phyloP scores from a whole-genome alignment of 1,140 invertebrate genomes.

The Papilio machaon region DNA sequence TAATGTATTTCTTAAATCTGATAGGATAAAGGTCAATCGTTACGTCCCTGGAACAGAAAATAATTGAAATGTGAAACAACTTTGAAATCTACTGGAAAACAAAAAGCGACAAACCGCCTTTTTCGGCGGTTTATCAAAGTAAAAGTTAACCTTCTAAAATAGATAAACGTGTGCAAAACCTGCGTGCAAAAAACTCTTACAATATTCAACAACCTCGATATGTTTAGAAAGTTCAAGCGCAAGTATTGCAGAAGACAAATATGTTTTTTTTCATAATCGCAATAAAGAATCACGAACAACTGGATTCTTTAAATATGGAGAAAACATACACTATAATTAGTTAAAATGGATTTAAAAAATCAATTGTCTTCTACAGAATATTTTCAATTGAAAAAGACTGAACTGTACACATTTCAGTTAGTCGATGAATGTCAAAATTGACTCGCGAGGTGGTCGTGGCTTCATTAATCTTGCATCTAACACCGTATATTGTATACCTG shows the following conservation, averaged over 20 bases:
- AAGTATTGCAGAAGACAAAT: not conserved
- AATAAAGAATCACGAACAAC: not conserved
- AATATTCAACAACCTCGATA: not conserved
- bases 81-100: not conserved
- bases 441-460: conserved; percentile 26
- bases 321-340: no score
- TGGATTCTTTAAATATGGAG: not conserved
- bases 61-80: not conserved
- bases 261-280: not conserved
- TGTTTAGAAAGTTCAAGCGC: conserved; percentile 10
- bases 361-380: no score
- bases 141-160: conserved; percentile 32
- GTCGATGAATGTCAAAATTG: conserved; percentile 1
- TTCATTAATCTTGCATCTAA: conserved; percentile 27
- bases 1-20: not conserved
- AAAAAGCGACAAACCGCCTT: not conserved
- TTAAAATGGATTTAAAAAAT: no score
- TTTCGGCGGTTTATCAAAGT: not conserved
- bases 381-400: not conserved
- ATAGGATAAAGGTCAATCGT: not conserved
- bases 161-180: conserved; percentile 10
- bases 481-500: not conserved
- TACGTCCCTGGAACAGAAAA: not conserved
- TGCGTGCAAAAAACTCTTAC: conserved; percentile 22
- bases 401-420: not conserved